These are phyloP conservation scores for Terrapene triunguis DNA, from an alignment of 2,113 vertebrate genomes.

Conservation along the genomic window DNA sequence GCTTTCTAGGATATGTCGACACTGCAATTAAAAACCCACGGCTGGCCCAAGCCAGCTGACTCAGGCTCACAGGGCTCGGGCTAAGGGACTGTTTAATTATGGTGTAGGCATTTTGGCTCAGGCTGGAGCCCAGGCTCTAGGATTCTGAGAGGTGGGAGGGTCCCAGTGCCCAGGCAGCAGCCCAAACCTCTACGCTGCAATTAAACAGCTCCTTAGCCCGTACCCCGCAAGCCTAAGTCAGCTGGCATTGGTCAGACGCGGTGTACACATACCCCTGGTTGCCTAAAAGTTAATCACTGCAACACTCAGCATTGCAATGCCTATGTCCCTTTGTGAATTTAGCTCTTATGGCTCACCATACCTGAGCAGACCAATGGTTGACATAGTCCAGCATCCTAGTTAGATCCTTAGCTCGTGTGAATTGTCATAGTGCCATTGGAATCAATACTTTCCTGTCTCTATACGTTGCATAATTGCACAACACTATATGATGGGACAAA, in stretches of 20 bases:
- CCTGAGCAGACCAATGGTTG: rapidly evolving
- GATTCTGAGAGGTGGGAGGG: background rate
- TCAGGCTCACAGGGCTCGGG: background rate
- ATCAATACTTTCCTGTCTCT: background rate
- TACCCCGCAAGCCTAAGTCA: background rate
- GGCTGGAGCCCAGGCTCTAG: background rate
- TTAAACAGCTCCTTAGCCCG: background rate
- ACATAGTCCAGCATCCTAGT: background rate
- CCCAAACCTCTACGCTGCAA: too few relatives aligned
- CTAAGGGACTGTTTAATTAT: background rate
- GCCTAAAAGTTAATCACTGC: background rate
- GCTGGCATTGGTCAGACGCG: too few relatives aligned
- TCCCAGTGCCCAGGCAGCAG: background rate
- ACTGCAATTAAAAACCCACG: background rate
- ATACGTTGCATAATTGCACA: background rate
- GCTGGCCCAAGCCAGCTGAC: background rate
- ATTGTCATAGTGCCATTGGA: rapidly evolving
- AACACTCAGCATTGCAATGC: background rate
- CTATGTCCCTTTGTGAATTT: background rate
- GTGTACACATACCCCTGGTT: background rate
- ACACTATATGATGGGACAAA: background rate
- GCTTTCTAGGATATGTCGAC: background rate
- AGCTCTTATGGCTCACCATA: background rate
- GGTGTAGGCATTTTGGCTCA: background rate
- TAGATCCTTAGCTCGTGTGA: background rate